These are phyloP conservation scores for Patiria pectinifera DNA, from an alignment of 53 echinoderm and acorn worm genomes.

Conservation along the genomic window DNA sequence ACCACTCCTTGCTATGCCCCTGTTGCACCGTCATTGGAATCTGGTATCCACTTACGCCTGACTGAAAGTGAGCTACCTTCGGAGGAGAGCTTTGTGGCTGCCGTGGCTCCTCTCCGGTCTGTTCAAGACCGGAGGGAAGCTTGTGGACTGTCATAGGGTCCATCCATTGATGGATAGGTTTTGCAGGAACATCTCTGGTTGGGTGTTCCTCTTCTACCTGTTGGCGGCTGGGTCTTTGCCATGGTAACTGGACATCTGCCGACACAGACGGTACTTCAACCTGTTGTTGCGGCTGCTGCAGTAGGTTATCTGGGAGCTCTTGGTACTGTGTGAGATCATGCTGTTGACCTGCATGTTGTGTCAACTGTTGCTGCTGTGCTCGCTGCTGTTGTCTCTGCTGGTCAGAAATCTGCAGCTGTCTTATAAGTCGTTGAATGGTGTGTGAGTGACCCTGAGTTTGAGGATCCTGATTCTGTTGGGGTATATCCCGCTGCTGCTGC, in stretches of 20 bases:
- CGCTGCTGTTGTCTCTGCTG: slow-evolving; percentile 29
- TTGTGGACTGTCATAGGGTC: neutral
- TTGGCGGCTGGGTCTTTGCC: neutral
- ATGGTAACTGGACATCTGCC: neutral
- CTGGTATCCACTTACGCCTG: neutral
- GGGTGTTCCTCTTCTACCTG: neutral
- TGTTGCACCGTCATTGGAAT: slow-evolving; percentile 33
- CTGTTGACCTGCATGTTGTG: slow-evolving; percentile 63
- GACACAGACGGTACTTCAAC: neutral
- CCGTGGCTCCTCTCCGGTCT: neutral
- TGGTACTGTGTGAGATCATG: slow-evolving; percentile 21
- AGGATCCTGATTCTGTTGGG: neutral
- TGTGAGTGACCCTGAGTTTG: neutral
- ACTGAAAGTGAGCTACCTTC: neutral
- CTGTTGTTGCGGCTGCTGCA: neutral
- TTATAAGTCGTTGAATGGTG: neutral
- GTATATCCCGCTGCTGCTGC: neutral
- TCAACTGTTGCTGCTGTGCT: slow-evolving; percentile 70
- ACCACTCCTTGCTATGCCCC: slow-evolving; percentile 33
- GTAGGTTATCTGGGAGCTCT: slow-evolving; percentile 15
- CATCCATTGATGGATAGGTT: neutral
- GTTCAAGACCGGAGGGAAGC: too few relatives aligned
- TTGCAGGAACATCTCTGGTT: neutral
- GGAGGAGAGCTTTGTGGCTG: neutral
- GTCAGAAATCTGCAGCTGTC: slow-evolving; percentile 29